A percentile compares a stretch with the other conserved stretches of the same genome.
Evolutionary conservation across 2,888 invertebrate genomes (phyloP).

Genomic region (Lasioglossum figueresi): DNA sequence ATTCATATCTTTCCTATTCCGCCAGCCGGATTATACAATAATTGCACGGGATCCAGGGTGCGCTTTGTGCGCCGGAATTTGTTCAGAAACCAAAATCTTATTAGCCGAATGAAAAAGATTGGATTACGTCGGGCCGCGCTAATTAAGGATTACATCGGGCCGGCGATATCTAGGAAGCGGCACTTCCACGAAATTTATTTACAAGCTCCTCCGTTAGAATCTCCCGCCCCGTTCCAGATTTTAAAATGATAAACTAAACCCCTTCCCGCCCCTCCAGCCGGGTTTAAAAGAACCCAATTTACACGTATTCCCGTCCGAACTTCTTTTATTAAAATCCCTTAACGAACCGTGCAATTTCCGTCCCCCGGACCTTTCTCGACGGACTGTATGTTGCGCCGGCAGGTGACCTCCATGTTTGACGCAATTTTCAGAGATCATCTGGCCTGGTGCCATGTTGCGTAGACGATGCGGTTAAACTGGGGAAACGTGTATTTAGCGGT

Average conservation of each 20-base stretch:
- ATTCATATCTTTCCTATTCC: neutral
- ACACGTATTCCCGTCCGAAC: neutral
- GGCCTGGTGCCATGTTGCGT: conserved; percentile 40
- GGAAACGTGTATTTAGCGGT: conserved; percentile 36
- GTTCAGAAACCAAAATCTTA: neutral
- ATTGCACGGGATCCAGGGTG: neutral
- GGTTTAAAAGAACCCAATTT: neutral
- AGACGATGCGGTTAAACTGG: conserved; percentile 13
- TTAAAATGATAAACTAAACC: neutral
- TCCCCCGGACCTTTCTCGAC: neutral
- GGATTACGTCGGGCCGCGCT: neutral
- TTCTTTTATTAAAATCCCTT: conserved; percentile 9
- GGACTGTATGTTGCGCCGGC: conserved; percentile 9
- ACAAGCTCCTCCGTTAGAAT: neutral
- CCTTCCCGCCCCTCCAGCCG: fast-evolving
- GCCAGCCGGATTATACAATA: neutral
- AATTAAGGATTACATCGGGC: neutral
- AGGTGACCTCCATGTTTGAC: conserved; percentile 35
- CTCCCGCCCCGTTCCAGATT: neutral
- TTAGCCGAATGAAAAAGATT: neutral
- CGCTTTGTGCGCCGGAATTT: neutral
- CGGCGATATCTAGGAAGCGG: neutral
- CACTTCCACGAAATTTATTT: neutral
- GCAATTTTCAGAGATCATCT: conserved; percentile 38
- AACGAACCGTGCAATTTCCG: conserved; percentile 8